Base-by-base conservation (phyloP, 2,797 vertebrate species). In the Momotus momota region DNA sequence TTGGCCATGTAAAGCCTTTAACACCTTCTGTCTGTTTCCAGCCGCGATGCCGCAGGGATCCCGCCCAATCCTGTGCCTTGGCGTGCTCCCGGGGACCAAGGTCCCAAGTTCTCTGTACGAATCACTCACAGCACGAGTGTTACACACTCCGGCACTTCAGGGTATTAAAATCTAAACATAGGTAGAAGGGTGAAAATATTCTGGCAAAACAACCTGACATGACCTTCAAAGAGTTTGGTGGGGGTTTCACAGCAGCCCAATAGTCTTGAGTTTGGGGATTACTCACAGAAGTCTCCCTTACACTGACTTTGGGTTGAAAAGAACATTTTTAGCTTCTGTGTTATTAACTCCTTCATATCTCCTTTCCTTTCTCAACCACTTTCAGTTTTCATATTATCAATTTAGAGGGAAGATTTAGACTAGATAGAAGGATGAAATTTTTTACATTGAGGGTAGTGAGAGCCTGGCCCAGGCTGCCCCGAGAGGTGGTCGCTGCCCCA, bases 61-160 rank as follows among this genome's bases (percentile, higher is more conserved):
- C 26, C 35, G 14, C 57, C 33, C 57, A 38, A 9, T 31, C 70
- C 38, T 31, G 12, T 8, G 4, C 6, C 51, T 31, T 19, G 5
- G 18, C 7, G 15, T 22, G 31, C n/a, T 46, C 29, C 22, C 0
- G 0, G 33, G 12, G 61, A n/a, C 0, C 13, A 35, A 16, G 15
- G 7, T 18, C 49, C 45, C 3, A 3, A 9, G 18, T 13, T 18
- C 10, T 18, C 3, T 3, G 25, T 29, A 40, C 5, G 6, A 46
- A 17, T n/a, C 6, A 31, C 13, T 35, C 35, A 51, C 11, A 5
- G 12, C 69, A 46, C 49, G 83, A 33, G 45, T 41, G 18, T 16
- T 1, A 17, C 10, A 12, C 4, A 0, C 26, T 5, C 6, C 14
- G 33, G 54, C 29, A 52, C 74, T 57, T 29, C 26, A 19, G 19